phyloP scores from a whole-genome alignment of 2,888 invertebrate genomes.

The Nasonovia ribisnigri region DNA sequence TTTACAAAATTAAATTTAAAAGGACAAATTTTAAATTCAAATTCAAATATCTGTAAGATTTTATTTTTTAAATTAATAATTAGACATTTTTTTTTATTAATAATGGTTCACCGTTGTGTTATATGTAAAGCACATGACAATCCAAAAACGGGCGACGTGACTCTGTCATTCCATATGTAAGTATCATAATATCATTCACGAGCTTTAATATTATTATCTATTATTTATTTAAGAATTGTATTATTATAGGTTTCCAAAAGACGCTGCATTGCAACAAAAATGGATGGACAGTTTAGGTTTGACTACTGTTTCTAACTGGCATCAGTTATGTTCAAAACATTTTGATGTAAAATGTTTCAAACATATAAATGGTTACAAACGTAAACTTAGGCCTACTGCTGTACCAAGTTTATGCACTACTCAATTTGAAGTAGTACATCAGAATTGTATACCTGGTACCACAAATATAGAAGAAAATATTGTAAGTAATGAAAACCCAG shows the following conservation, averaged over 20 bases:
- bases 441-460: too few relatives aligned
- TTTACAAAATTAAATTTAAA: too few relatives aligned
- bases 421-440: too few relatives aligned
- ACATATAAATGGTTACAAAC: constrained; percentile 15
- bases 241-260: constrained; percentile 28
- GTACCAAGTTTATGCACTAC: too few relatives aligned
- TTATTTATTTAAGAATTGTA: background rate
- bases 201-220: background rate
- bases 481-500: too few relatives aligned
- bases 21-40: too few relatives aligned
- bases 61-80: too few relatives aligned
- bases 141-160: background rate
- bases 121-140: constrained; percentile 3
- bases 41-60: too few relatives aligned
- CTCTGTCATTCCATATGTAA: constrained; percentile 26
- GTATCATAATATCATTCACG: background rate
- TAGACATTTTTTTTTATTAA: too few relatives aligned
- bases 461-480: too few relatives aligned
- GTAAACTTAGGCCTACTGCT: background rate
- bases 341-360: background rate
- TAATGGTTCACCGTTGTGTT: constrained; percentile 1
- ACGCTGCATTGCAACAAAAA: background rate
- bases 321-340: constrained; percentile 13
- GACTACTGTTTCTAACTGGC: background rate
- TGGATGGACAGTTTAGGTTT: background rate